These are phyloP conservation scores for Drosophila ironensis DNA, from an alignment of 1,140 invertebrate genomes.

Conservation along the genomic window DNA sequence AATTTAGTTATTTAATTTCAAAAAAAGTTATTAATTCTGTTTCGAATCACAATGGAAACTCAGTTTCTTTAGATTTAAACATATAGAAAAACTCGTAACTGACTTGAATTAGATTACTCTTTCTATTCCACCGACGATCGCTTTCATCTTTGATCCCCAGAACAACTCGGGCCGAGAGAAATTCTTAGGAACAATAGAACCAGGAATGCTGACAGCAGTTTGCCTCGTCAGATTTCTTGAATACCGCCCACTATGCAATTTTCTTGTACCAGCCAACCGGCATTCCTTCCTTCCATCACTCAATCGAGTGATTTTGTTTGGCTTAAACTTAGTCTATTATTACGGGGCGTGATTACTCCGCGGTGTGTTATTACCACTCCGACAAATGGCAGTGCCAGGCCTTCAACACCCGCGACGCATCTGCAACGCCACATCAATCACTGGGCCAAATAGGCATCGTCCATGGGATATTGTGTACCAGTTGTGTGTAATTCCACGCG, in stretches of 20 bases:
- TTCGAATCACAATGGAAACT: too few species aligned
- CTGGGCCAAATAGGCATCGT: constrained; percentile 59
- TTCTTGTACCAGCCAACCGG: constrained; percentile 17
- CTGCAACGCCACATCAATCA: constrained; percentile 65
- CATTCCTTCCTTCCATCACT: constrained; percentile 33
- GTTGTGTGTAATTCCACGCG: constrained; percentile 9
- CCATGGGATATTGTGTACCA: too few species aligned
- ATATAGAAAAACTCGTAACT: too few species aligned
- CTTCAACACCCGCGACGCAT: constrained; percentile 68
- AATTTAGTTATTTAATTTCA: too few species aligned
- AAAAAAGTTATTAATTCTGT: too few species aligned
- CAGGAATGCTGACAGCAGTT: constrained; percentile 42
- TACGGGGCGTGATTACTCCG: constrained; percentile 10
- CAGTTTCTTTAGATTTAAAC: not conserved
- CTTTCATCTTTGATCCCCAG: not conserved
- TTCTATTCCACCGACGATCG: not conserved
- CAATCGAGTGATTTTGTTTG: constrained; percentile 41
- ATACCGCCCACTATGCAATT: constrained; percentile 53
- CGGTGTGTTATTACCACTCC: constrained; percentile 56
- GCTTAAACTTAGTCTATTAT: constrained; percentile 56
- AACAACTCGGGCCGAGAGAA: not conserved
- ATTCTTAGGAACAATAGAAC: not conserved
- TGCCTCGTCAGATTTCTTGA: constrained; percentile 23
- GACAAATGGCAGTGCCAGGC: constrained; percentile 38
- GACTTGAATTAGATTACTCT: not conserved